Evolutionary conservation across 2,113 vertebrate species (phyloP).

Genomic region (Alosa alosa): DNA sequence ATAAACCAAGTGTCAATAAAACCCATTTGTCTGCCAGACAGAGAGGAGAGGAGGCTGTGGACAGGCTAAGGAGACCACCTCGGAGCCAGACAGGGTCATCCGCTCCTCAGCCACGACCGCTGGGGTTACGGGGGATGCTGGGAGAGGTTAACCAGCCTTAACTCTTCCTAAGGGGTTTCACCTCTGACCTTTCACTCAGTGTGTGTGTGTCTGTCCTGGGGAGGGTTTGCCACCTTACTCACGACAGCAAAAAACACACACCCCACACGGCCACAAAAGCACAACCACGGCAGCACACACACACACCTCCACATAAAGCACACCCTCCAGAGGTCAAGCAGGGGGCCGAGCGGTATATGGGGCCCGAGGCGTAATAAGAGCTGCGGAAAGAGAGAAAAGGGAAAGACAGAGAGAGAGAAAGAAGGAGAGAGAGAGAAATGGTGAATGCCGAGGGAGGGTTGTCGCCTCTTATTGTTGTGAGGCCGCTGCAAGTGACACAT

Average conservation of each 20-base stretch:
- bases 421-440: neutral
- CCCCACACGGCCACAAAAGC: conserved; percentile 47
- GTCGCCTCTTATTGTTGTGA: conserved; percentile 68
- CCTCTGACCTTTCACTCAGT: conserved; percentile 57
- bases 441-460: conserved; percentile 54
- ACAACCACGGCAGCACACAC: conserved; percentile 19
- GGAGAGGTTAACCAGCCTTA: conserved; percentile 3
- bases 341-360: neutral
- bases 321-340: conserved; percentile 48
- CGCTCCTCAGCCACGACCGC: conserved; percentile 51
- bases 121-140: neutral
- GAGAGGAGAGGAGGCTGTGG: neutral
- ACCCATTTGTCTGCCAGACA: neutral
- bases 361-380: neutral
- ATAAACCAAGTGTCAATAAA: neutral
- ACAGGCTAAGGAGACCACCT: conserved; percentile 43
- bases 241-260: conserved; percentile 39
- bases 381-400: conserved; percentile 33
- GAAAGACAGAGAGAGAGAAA: conserved; percentile 28
- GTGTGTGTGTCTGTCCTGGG: conserved; percentile 45
- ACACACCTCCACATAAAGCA: conserved; percentile 38
- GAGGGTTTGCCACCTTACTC: conserved; percentile 56
- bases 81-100: conserved; percentile 54
- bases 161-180: conserved; percentile 62
- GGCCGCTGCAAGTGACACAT: conserved; percentile 70